Conservation (phyloP, 1,140 invertebrate species). For the Cardiocondyla obscurior region DNA sequence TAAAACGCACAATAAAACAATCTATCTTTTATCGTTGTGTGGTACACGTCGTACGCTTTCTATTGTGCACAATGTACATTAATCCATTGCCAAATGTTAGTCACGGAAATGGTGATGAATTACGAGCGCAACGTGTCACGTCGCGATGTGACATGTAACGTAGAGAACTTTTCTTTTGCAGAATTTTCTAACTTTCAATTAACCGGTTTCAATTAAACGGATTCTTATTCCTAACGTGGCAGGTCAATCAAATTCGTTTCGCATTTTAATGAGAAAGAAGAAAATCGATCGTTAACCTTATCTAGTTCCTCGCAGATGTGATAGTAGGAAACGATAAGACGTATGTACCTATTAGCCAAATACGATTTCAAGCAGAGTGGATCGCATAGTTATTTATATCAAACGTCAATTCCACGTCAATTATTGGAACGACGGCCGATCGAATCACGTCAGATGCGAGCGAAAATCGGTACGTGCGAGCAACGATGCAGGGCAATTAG, state of each 20-base stretch:
- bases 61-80: slow-evolving; percentile 4
- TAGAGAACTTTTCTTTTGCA: not conserved
- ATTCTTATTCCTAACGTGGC: not conserved
- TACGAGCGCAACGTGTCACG: not conserved
- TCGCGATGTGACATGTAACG: slow-evolving; percentile 1
- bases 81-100: not conserved
- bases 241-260: not conserved
- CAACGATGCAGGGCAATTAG: slow-evolving; percentile 58
- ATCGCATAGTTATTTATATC: slow-evolving; percentile 8
- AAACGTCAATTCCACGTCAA: slow-evolving; percentile 18
- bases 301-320: not conserved
- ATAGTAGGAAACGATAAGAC: slow-evolving; percentile 11
- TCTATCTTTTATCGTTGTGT: too few species aligned
- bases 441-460: not conserved
- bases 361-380: not conserved
- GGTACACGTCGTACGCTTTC: slow-evolving; percentile 20
- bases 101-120: not conserved
- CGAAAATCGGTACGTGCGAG: slow-evolving; percentile 49
- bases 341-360: not conserved
- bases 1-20: too few species aligned
- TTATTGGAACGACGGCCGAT: not conserved
- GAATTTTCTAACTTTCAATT: slow-evolving; percentile 37
- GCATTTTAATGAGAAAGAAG: not conserved
- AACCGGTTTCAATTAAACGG: not conserved
- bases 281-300: not conserved